Conservation (phyloP, 2,888 invertebrate genomes). For the Apamea crenata region DNA sequence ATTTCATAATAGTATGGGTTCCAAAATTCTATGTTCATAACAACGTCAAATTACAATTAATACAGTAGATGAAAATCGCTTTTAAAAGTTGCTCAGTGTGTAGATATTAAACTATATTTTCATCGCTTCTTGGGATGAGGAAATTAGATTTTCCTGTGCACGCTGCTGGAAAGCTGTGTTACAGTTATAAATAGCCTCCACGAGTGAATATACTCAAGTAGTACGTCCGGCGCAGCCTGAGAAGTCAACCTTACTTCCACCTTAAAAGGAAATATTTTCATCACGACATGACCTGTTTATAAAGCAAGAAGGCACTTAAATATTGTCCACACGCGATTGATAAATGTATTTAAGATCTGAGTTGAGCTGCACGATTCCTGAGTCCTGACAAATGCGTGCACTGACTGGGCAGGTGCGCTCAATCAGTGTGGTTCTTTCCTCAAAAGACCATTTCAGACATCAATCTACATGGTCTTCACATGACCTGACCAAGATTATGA, state of each 20-base stretch:
- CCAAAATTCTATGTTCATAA: not conserved
- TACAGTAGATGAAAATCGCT: not conserved
- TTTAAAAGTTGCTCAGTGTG: not conserved
- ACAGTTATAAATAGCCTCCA: slow-evolving; percentile 5
- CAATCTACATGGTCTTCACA: too few relatives aligned
- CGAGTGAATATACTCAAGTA: not conserved
- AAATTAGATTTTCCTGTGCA: not conserved
- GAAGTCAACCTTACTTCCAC: not conserved
- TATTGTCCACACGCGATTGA: too few relatives aligned
- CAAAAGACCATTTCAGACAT: too few relatives aligned
- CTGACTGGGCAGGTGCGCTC: too few relatives aligned
- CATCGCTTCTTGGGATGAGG: too few relatives aligned
- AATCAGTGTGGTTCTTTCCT: too few relatives aligned
- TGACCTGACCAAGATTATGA: too few relatives aligned
- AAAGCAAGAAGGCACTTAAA: not conserved
- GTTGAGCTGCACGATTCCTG: too few relatives aligned
- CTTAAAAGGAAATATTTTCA: not conserved
- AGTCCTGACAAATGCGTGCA: too few relatives aligned
- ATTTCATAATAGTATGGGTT: not conserved
- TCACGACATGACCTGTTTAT: not conserved
- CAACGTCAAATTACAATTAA: not conserved
- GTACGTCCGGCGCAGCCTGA: not conserved
- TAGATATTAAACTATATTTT: not conserved
- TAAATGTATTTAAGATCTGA: too few relatives aligned
- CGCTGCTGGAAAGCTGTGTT: not conserved